Evolutionary conservation across 2,888 invertebrate species (phyloP).

Genomic region (Lacanobia oleracea): DNA sequence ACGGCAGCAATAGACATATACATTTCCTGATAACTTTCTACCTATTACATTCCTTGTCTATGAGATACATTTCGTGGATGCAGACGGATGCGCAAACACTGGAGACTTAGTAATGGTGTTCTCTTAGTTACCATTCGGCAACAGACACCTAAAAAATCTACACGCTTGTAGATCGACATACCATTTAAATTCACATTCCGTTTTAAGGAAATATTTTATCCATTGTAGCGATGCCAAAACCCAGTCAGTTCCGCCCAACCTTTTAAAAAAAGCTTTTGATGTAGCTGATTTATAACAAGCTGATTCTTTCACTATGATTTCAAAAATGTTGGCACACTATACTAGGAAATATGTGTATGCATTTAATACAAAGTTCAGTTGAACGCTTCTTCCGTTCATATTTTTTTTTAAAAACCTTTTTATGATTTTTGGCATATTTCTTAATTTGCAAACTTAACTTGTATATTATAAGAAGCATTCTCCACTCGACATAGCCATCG

Average conservation of each 20-base stretch:
- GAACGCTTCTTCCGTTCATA: constrained; percentile 24
- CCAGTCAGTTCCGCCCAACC: constrained; percentile 16
- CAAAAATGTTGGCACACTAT: constrained; percentile 36
- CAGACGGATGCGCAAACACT: too few relatives aligned
- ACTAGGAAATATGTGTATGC: constrained; percentile 38
- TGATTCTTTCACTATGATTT: constrained; percentile 46
- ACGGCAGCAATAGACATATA: too few relatives aligned
- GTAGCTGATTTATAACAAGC: constrained; percentile 47
- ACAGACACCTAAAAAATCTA: too few relatives aligned
- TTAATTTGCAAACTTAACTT: background rate
- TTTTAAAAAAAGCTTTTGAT: constrained; percentile 51
- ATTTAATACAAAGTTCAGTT: constrained; percentile 26
- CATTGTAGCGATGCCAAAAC: constrained; percentile 51
- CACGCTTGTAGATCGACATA: background rate
- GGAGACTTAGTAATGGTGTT: too few relatives aligned
- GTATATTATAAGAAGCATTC: too few relatives aligned
- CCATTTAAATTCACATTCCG: constrained; percentile 7
- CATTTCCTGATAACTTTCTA: too few relatives aligned
- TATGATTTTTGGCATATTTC: background rate
- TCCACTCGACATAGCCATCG: too few relatives aligned
- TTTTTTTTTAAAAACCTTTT: too few relatives aligned
- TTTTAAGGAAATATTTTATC: constrained; percentile 41
- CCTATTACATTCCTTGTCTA: too few relatives aligned
- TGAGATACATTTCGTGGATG: too few relatives aligned
- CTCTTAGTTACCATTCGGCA: too few relatives aligned